phyloP scores from a whole-genome alignment of 2,113 vertebrate genomes.

The Lasiurus cinereus region DNA sequence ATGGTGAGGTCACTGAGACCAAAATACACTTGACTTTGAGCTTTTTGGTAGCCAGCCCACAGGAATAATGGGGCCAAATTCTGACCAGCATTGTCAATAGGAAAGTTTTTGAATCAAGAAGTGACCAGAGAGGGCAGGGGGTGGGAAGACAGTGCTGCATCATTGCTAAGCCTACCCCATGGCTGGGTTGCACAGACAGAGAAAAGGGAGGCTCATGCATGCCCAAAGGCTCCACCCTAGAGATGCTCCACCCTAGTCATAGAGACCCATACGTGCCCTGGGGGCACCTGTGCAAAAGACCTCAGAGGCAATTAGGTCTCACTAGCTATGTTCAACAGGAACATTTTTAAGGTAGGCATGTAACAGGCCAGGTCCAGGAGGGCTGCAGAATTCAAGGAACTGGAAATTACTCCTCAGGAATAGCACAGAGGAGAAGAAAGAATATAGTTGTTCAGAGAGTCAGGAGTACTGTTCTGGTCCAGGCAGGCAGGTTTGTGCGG shows the following conservation, averaged over 20 bases:
- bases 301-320: neutral
- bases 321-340: neutral
- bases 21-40: slow-evolving; percentile 51
- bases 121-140: neutral
- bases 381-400: neutral
- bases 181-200: slow-evolving; percentile 66
- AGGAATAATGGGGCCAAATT: neutral
- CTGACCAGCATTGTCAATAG: neutral
- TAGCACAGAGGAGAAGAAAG: neutral
- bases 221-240: neutral
- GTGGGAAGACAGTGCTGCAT: neutral
- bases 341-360: neutral
- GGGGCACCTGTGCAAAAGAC: neutral
- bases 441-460: neutral
- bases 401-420: neutral
- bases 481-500: neutral
- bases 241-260: neutral
- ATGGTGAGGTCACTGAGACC: neutral
- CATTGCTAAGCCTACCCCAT: slow-evolving; percentile 56
- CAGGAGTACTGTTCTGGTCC: neutral
- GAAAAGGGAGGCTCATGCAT: neutral
- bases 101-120: slow-evolving; percentile 47
- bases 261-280: neutral
- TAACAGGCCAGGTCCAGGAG: neutral
- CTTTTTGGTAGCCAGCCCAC: slow-evolving; percentile 10